These are phyloP conservation scores for Eupithecia exiguata DNA, from an alignment of 2,888 invertebrate genomes.

Conservation along the genomic window DNA sequence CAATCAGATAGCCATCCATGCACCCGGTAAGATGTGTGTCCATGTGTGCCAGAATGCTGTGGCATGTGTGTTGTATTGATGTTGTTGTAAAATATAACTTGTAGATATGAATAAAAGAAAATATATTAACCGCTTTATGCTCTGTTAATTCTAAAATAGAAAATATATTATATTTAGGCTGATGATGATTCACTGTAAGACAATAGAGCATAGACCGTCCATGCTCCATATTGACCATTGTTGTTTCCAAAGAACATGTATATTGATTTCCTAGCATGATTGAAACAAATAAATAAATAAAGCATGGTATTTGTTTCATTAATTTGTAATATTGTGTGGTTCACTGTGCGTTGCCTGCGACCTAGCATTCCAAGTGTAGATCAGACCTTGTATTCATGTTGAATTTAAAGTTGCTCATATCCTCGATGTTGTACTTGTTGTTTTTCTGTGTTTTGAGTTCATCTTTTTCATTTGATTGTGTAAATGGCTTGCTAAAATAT, in stretches of 20 bases:
- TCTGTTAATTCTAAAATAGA: background rate
- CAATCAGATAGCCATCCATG: constrained; percentile 98
- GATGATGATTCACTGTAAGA: constrained; percentile 9
- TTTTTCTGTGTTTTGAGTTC: constrained; percentile 29
- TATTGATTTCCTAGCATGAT: constrained; percentile 40
- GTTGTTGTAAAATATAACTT: constrained; percentile 21
- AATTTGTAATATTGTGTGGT: constrained; percentile 53
- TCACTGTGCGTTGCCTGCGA: constrained; percentile 76
- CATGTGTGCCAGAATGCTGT: constrained; percentile 55
- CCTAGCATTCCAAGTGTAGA: constrained; percentile 79
- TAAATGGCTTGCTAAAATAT: constrained; percentile 20
- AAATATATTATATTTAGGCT: background rate
- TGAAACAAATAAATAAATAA: constrained; percentile 39
- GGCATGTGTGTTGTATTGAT: constrained; percentile 59
- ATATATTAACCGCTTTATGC: background rate
- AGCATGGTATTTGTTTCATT: constrained; percentile 54
- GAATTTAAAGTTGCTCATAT: constrained; percentile 40
- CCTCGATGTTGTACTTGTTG: constrained; percentile 40
- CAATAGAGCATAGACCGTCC: background rate
- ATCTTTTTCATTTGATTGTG: constrained; percentile 20
- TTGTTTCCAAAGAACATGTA: constrained; percentile 8
- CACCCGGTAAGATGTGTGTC: constrained; percentile 90
- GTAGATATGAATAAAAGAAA: constrained; percentile 4
- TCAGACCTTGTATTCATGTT: constrained; percentile 52
- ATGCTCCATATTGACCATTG: constrained; percentile 3